Evolutionary conservation across 1,140 invertebrate species (phyloP).

Genomic region (Drosophila lini): DNA sequence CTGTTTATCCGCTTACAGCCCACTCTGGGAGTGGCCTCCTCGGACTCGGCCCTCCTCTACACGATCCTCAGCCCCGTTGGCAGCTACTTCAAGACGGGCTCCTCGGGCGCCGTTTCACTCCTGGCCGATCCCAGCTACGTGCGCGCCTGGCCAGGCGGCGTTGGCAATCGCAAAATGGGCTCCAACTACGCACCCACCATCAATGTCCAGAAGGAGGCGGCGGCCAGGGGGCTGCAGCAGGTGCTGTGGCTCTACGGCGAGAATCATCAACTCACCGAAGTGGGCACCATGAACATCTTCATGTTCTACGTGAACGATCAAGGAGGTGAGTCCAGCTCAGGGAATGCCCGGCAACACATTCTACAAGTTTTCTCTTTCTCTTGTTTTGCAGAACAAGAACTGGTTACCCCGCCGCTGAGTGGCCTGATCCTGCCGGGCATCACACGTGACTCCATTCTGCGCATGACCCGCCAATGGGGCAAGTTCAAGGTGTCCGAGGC

Average conservation of each 20-base stretch:
- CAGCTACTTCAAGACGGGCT: conserved; percentile 92
- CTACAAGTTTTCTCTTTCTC: not conserved
- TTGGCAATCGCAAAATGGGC: conserved; percentile 97
- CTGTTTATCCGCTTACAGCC: conserved; percentile 86
- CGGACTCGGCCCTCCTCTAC: conserved; percentile 94
- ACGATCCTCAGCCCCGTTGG: conserved; percentile 97
- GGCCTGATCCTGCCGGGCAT: conserved; percentile 97
- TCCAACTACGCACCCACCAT: conserved; percentile 96
- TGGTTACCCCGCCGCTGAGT: conserved; percentile 96
- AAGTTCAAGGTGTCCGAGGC: conserved; percentile 94
- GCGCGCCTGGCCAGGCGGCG: conserved; percentile 97
- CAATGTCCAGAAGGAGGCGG: conserved; percentile 92
- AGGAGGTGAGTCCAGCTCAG: conserved; percentile 89
- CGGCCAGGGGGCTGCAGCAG: conserved; percentile 94
- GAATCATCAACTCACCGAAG: conserved; percentile 97
- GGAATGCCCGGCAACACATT: not conserved
- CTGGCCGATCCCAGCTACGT: conserved; percentile 85
- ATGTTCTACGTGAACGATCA: conserved; percentile 94
- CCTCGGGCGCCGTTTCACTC: conserved; percentile 88
- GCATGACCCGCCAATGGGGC: conserved; percentile 93
- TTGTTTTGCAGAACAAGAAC: conserved; percentile 91
- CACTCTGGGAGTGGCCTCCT: conserved; percentile 93
- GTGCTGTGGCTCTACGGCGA: conserved; percentile 98
- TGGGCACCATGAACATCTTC: conserved; percentile 99
- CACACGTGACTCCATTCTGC: conserved; percentile 94